These are phyloP conservation scores for Centroberyx gerrardi DNA, from an alignment of 2,797 vertebrate genomes.

Conservation along the genomic window DNA sequence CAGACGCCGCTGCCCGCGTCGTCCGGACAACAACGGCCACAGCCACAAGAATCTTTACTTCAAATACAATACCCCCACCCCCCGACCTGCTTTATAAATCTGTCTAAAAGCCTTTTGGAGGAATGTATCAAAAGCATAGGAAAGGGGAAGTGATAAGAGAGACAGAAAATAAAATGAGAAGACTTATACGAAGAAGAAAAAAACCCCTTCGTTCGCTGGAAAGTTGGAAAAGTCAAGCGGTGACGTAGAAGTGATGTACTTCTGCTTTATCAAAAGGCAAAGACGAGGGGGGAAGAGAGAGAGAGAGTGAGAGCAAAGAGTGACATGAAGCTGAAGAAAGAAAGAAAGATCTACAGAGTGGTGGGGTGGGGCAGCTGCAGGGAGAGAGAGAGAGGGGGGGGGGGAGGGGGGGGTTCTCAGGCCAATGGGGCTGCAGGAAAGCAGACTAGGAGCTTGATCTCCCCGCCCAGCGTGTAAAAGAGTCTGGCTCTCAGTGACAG, in stretches of 20 bases:
- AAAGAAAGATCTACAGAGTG: not conserved
- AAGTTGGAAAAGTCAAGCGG: slow-evolving; percentile 23
- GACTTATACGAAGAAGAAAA: not conserved
- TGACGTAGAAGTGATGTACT: slow-evolving; percentile 8
- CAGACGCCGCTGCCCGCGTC: slow-evolving; percentile 45
- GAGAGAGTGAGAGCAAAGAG: not conserved
- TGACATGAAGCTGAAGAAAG: not conserved
- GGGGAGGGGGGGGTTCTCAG: not conserved
- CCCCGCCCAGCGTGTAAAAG: slow-evolving; percentile 72
- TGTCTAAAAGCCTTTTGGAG: not conserved
- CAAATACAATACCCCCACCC: slow-evolving; percentile 30
- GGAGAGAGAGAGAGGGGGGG: not conserved
- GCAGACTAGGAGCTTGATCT: slow-evolving; percentile 29
- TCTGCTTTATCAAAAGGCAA: slow-evolving; percentile 48
- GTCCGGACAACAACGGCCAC: slow-evolving; percentile 70
- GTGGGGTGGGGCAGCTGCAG: slow-evolving; percentile 20
- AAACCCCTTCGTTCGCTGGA: not conserved
- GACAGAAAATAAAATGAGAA: not conserved
- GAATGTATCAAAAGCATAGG: not conserved
- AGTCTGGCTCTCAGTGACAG: slow-evolving; percentile 64
- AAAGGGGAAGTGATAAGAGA: slow-evolving; percentile 46
- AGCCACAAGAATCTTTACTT: slow-evolving; percentile 65
- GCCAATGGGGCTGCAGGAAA: slow-evolving; percentile 62
- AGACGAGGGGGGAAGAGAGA: not conserved
- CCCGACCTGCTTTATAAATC: slow-evolving; percentile 22